phyloP scores from a whole-genome alignment of 2,888 invertebrate genomes.

The Lepidocyrtoides sp. region DNA sequence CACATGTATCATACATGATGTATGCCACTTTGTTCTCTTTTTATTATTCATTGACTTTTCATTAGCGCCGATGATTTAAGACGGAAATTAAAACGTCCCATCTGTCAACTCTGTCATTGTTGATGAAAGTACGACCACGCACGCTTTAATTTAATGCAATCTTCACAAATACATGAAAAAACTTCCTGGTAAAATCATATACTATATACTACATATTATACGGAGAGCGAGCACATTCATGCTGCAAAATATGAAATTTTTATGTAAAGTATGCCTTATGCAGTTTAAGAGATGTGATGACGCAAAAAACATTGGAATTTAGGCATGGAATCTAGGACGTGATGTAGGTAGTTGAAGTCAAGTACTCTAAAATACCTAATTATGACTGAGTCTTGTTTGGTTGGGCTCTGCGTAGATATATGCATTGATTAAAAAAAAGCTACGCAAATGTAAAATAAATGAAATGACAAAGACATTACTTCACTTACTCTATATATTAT shows the following conservation, averaged over 20 bases:
- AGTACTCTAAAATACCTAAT: too few species aligned
- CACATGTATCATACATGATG: background rate
- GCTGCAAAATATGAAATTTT: background rate
- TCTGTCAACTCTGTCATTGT: slow-evolving; percentile 71
- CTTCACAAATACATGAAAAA: slow-evolving; percentile 11
- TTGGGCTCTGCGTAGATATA: too few species aligned
- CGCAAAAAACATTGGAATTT: slow-evolving; percentile 1
- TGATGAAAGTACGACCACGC: slow-evolving; percentile 62
- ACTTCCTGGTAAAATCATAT: slow-evolving; percentile 17
- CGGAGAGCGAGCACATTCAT: background rate
- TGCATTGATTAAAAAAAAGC: too few species aligned
- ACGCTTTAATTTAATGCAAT: slow-evolving; percentile 26
- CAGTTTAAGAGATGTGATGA: too few species aligned
- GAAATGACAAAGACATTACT: background rate
- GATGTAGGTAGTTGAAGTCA: too few species aligned
- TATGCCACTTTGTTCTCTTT: slow-evolving; percentile 28
- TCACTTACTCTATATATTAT: slow-evolving; percentile 51
- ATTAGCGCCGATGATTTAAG: slow-evolving; percentile 69
- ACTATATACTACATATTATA: too few species aligned
- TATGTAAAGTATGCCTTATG: background rate
- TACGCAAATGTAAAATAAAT: background rate
- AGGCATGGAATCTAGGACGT: too few species aligned
- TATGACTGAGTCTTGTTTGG: too few species aligned
- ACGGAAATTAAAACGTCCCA: slow-evolving; percentile 74
- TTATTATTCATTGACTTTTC: slow-evolving; percentile 69